Percentiles rank a stretch among this genome's conserved stretches.
Conservation (phyloP, 2,888 invertebrate genomes). For the Syrista parreyssii region DNA sequence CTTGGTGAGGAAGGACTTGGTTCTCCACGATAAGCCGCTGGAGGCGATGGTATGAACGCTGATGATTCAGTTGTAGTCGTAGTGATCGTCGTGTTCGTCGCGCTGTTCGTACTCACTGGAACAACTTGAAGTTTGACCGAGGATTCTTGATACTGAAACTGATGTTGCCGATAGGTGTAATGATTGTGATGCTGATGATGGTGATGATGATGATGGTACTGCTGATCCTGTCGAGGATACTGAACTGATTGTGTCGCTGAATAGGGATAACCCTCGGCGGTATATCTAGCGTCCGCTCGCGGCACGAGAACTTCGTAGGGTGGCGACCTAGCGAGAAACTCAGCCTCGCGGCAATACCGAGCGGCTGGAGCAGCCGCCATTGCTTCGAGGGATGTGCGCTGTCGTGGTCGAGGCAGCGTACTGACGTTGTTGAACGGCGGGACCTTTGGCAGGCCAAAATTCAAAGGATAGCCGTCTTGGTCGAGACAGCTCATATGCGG, state of each 20-base stretch:
- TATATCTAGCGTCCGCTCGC: conserved; percentile 70
- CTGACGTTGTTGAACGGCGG: conserved; percentile 73
- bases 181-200: conserved; percentile 25
- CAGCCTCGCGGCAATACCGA: conserved; percentile 75
- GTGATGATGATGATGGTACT: conserved; percentile 63
- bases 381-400: conserved; percentile 64
- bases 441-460: conserved; percentile 80
- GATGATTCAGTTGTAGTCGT: conserved; percentile 62
- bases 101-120: too few species aligned
- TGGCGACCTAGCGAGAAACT: conserved; percentile 71
- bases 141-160: too few species aligned
- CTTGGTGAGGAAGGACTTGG: conserved; percentile 67
- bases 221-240: conserved; percentile 40
- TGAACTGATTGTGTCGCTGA: conserved; percentile 67
- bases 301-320: conserved; percentile 62
- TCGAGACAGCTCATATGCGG: conserved; percentile 71
- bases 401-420: conserved; percentile 80
- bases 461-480: conserved; percentile 83
- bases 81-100: conserved; percentile 38
- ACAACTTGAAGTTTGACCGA: too few species aligned
- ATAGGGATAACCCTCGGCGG: conserved; percentile 83
- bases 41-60: conserved; percentile 75
- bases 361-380: conserved; percentile 70
- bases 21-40: conserved; percentile 77
- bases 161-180: too few species aligned